These are phyloP conservation scores for Xestia xanthographa DNA, from an alignment of 2,888 invertebrate genomes.

Conservation along the genomic window DNA sequence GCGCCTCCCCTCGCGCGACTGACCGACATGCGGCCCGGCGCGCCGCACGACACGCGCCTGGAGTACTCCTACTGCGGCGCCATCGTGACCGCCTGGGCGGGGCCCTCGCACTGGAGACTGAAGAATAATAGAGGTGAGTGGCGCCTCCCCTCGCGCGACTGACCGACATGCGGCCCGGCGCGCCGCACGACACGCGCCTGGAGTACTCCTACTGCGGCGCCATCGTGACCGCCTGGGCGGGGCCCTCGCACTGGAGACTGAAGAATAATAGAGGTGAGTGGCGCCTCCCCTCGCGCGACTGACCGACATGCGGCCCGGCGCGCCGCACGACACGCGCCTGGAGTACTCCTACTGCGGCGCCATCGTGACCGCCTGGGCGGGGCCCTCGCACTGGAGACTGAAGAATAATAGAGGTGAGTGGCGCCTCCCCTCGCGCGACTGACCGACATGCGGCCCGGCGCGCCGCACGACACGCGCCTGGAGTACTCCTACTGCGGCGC, in stretches of 20 bases:
- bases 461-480: conserved; percentile 35
- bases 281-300: not conserved
- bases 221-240: conserved; percentile 11
- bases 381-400: conserved; percentile 1
- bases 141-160: not conserved
- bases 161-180: conserved; percentile 26
- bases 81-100: conserved; percentile 11
- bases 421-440: not conserved
- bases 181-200: conserved; percentile 35
- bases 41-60: conserved; percentile 35
- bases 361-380: conserved; percentile 11
- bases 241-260: conserved; percentile 1
- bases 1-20: not conserved
- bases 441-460: conserved; percentile 26
- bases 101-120: conserved; percentile 1
- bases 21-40: conserved; percentile 26
- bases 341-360: conserved; percentile 13
- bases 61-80: conserved; percentile 13
- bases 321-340: conserved; percentile 35
- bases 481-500: conserved; percentile 13
- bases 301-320: conserved; percentile 26
- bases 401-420: conserved; percentile 4
- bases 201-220: conserved; percentile 13
- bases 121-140: conserved; percentile 2
- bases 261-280: conserved; percentile 3